Conservation (phyloP, 2,797 vertebrate species). For the Platyrinchus mystaceus region DNA sequence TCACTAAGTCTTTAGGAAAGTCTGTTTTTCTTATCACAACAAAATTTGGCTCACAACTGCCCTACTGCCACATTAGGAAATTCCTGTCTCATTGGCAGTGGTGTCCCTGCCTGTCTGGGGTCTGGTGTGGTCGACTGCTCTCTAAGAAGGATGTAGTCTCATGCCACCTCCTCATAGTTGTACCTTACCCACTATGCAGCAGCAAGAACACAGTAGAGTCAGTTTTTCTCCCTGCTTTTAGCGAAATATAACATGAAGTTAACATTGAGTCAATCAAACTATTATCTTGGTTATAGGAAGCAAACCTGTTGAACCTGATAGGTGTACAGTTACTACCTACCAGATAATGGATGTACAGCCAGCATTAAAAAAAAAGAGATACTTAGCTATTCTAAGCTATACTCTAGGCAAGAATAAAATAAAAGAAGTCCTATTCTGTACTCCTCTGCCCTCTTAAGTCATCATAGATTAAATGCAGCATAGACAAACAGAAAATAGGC, state of each 20-base stretch:
- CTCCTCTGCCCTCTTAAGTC: background rate
- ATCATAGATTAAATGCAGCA: background rate
- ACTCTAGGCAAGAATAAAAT: background rate
- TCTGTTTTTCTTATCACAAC: background rate
- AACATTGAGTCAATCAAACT: background rate
- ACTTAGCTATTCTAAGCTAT: background rate
- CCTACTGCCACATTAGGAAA: background rate
- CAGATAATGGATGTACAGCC: background rate
- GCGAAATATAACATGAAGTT: background rate
- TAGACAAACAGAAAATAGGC: background rate
- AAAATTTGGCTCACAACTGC: background rate
- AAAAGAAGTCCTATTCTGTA: background rate
- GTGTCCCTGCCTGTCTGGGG: background rate
- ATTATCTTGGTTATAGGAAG: background rate
- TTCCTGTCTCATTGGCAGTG: background rate
- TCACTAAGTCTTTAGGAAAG: background rate
- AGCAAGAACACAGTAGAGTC: background rate
- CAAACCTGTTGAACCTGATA: background rate
- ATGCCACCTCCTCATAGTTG: background rate
- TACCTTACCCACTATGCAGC: background rate
- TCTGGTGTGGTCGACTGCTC: background rate
- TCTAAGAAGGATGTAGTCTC: background rate
- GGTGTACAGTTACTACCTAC: background rate
- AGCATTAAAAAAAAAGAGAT: background rate
- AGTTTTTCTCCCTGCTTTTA: background rate